Evolutionary conservation across 1,140 invertebrate genomes (phyloP).

Genomic region (Drosophila pseudoobscura): DNA sequence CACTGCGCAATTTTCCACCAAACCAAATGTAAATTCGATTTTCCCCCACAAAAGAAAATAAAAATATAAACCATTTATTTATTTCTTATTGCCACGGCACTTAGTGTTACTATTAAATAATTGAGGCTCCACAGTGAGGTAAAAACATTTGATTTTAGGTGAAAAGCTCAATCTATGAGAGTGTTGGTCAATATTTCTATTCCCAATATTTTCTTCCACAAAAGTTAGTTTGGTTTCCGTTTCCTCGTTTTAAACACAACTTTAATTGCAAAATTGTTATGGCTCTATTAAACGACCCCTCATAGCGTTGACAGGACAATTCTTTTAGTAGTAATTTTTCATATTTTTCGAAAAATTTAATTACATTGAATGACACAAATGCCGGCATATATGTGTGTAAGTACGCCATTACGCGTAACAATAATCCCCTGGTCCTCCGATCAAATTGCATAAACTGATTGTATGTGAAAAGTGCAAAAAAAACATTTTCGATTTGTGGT

Average conservation of each 20-base stretch:
- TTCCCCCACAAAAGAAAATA: neutral
- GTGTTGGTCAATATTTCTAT: too few species aligned
- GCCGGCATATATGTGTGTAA: slow-evolving; percentile 5
- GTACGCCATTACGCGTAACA: slow-evolving; percentile 12
- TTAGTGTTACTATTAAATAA: slow-evolving; percentile 8
- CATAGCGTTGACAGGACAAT: neutral
- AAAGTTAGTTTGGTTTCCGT: neutral
- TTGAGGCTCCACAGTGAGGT: too few species aligned
- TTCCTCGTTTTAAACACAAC: neutral
- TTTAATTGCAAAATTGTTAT: neutral
- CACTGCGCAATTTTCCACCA: slow-evolving; percentile 31
- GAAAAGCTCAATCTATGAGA: too few species aligned
- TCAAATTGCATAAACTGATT: slow-evolving; percentile 51
- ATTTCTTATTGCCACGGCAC: slow-evolving; percentile 25
- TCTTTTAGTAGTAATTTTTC: neutral
- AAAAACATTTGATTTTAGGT: too few species aligned
- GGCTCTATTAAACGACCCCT: neutral
- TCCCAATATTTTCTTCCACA: too few species aligned
- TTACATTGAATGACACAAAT: slow-evolving; percentile 25
- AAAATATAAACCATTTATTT: slow-evolving; percentile 11
- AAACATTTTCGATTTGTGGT: slow-evolving; percentile 3
- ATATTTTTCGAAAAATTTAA: slow-evolving; percentile 19
- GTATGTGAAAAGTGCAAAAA: slow-evolving; percentile 20
- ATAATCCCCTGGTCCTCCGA: slow-evolving; percentile 7
- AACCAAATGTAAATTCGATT: slow-evolving; percentile 40